Conservation (phyloP, 1,140 invertebrate species). For the Pemphigus obesinymphae region DNA sequence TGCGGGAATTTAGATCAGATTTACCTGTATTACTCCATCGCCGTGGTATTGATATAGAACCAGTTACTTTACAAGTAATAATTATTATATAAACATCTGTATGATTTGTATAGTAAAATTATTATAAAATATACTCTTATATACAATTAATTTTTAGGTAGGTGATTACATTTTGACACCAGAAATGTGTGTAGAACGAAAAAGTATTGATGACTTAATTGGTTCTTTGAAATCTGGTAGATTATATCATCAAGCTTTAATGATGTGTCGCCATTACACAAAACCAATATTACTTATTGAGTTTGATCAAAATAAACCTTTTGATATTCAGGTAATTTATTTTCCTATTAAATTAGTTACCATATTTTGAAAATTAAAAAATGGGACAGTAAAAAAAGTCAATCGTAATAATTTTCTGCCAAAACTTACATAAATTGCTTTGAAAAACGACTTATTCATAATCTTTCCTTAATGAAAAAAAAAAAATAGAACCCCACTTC, state of each 20-base stretch:
- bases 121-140: not conserved
- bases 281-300: slow-evolving; percentile 93
- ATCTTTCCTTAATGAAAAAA: too few relatives aligned
- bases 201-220: slow-evolving; percentile 95
- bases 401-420: too few relatives aligned
- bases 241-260: slow-evolving; percentile 88
- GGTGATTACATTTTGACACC: slow-evolving; percentile 97
- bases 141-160: slow-evolving; percentile 57
- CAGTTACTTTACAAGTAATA: slow-evolving; percentile 75
- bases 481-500: too few relatives aligned
- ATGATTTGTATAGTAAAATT: too few relatives aligned
- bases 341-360: too few relatives aligned
- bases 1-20: slow-evolving; percentile 96
- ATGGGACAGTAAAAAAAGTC: too few relatives aligned
- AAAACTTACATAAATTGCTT: too few relatives aligned
- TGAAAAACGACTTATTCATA: too few relatives aligned
- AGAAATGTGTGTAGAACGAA: slow-evolving; percentile 93
- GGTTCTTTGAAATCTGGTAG: slow-evolving; percentile 91
- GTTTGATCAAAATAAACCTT: slow-evolving; percentile 91
- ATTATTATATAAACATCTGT: not conserved
- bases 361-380: too few relatives aligned
- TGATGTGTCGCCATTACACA: slow-evolving; percentile 82
- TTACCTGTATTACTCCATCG: slow-evolving; percentile 90
- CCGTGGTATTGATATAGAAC: slow-evolving; percentile 87
- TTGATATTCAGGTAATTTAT: slow-evolving; percentile 70